Base-by-base conservation (phyloP, 2,113 vertebrate genomes). In the Apodemus sylvaticus region DNA sequence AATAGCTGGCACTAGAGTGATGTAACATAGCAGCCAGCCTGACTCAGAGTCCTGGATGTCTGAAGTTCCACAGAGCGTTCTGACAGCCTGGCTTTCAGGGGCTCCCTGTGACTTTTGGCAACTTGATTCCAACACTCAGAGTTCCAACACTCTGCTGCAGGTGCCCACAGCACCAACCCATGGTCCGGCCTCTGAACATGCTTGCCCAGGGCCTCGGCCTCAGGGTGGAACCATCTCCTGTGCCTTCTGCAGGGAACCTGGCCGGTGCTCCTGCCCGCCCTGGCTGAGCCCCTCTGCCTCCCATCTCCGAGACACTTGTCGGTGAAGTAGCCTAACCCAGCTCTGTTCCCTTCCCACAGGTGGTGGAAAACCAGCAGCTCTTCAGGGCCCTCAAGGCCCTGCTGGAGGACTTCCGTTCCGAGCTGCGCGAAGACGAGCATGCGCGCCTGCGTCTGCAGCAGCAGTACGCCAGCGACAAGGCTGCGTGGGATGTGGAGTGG, bases 401-500 rank as follows among this genome's bases (percentile, higher is more conserved):
- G 97, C 98, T 99, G 97, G 99, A 99, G 95, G 99, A 99, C 91
- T 99, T 99, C 95, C 99, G 99, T 42, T 96, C 94, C 0, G 99
- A 99, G 98, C 98, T 99, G 94, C 98, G 97, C 48, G 99, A 99
- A 0, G 99, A 99, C 79, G 98, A 99, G 93, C 95, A 95, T 0
- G 98, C 99, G 42, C 98, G 99, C 17, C 98, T 98, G 96, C 99
- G 98, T 2, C 98, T 99, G 71, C 99, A 99, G 98, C 99, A 99
- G 98, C 98, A 98, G 62, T 99, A 99, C 0, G 99, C 99, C 94
- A 99, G 98, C 62, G 99, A 99, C 98, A 99, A 99, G 97, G 99
- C 99, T 0, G 97, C 99, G 94, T 99, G 99, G 99, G 99, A 99
- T 88, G 98, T 99, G 97, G 99, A 99, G 95, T 98, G 99, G 98